Conservation (phyloP, 2,797 vertebrate species). For the Melanotaenia boesemani region DNA sequence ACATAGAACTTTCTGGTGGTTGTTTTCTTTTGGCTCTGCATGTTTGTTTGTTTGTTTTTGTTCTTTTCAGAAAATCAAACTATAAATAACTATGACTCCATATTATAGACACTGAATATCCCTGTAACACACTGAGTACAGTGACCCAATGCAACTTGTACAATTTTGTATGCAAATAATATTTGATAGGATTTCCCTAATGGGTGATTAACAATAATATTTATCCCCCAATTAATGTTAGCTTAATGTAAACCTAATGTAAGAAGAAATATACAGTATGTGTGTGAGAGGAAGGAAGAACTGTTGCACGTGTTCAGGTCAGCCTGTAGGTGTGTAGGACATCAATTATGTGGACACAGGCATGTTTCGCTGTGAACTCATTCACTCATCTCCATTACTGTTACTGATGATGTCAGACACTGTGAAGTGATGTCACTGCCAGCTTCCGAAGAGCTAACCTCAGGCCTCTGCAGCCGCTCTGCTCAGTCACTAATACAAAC, state of each 20-base stretch:
- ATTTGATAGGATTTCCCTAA: background rate
- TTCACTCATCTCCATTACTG: constrained; percentile 34
- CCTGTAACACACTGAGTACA: no score
- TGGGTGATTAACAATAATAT: no score
- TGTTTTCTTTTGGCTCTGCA: no score
- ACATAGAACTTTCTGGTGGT: no score
- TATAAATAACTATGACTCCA: background rate
- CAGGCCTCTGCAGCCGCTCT: constrained; percentile 33
- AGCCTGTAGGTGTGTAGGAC: background rate
- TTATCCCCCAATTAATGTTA: no score
- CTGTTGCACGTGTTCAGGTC: background rate
- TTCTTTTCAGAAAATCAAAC: background rate
- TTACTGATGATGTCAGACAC: constrained; percentile 42
- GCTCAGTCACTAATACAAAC: constrained; percentile 44
- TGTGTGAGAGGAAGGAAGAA: no score
- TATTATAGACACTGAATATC: background rate
- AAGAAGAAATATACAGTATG: no score
- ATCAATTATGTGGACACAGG: constrained; percentile 1
- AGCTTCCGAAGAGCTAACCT: constrained; percentile 51
- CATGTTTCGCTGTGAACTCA: constrained; percentile 19
- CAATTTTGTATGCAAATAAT: no score
- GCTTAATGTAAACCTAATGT: no score
- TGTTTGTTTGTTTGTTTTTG: no score
- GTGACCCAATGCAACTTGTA: no score
- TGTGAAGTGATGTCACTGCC: constrained; percentile 48